A percentile compares a stretch with the other conserved stretches of the same genome.
phyloP scores from a whole-genome alignment of 1,140 invertebrate species.

The Camponotus floridanus region DNA sequence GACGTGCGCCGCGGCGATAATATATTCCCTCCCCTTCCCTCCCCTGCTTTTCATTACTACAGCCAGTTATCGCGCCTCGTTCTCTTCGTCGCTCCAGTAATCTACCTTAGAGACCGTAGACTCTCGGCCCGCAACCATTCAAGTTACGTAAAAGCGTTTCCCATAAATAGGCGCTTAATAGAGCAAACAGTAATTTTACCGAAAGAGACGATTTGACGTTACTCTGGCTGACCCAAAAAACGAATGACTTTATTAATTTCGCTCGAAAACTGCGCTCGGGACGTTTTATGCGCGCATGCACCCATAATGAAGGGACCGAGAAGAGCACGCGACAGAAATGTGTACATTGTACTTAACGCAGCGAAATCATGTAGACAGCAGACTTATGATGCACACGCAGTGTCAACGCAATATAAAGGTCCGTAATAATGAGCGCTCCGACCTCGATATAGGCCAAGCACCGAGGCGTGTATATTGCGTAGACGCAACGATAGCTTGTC shows the following conservation, averaged over 20 bases:
- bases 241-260: slow-evolving; percentile 21
- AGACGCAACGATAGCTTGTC: slow-evolving; percentile 55
- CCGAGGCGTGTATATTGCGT: slow-evolving; percentile 76
- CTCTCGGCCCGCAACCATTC: slow-evolving; percentile 13
- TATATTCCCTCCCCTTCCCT: background rate
- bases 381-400: slow-evolving; percentile 32
- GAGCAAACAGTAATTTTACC: slow-evolving; percentile 25
- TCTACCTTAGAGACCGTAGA: slow-evolving; percentile 23
- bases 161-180: slow-evolving; percentile 47
- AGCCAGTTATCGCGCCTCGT: slow-evolving; percentile 31
- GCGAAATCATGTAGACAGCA: slow-evolving; percentile 75
- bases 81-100: slow-evolving; percentile 8
- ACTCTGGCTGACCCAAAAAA: slow-evolving; percentile 15
- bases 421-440: slow-evolving; percentile 80
- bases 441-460: slow-evolving; percentile 83
- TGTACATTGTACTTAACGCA: slow-evolving; percentile 76
- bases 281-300: background rate
- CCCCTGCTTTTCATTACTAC: slow-evolving; percentile 38
- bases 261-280: background rate
- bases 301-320: slow-evolving; percentile 5
- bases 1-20: slow-evolving; percentile 28
- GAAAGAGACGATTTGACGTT: slow-evolving; percentile 4
- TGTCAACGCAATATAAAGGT: slow-evolving; percentile 77
- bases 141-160: slow-evolving; percentile 37
- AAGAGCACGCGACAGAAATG: slow-evolving; percentile 69